phyloP scores from a whole-genome alignment of 2,888 invertebrate species.

The Neoascia interrupta region DNA sequence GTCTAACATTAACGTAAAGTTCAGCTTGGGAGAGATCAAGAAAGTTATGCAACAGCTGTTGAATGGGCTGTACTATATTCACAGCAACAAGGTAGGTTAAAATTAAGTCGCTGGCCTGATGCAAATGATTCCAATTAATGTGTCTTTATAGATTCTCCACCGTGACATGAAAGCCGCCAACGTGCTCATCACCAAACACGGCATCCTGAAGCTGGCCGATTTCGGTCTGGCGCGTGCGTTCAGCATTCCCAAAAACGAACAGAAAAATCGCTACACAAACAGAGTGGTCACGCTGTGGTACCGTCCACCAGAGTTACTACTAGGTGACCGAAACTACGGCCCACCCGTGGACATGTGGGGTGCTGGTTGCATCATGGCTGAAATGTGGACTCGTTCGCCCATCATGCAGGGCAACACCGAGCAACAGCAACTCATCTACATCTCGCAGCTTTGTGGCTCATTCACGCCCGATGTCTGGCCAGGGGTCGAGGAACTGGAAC shows the following conservation, averaged over 20 bases:
- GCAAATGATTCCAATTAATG: background rate
- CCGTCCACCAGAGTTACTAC: constrained; percentile 82
- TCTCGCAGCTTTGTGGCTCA: constrained; percentile 97
- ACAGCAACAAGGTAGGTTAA: constrained; percentile 88
- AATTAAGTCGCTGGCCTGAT: background rate
- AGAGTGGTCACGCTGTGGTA: constrained; percentile 99
- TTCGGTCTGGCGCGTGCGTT: constrained; percentile 98
- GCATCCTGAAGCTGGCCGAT: constrained; percentile 96
- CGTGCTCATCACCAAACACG: constrained; percentile 97
- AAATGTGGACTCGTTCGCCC: constrained; percentile 98
- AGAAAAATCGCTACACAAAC: constrained; percentile 96
- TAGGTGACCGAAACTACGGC: constrained; percentile 95
- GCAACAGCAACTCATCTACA: constrained; percentile 95
- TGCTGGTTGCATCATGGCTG: constrained; percentile 99
- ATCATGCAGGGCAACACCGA: constrained; percentile 98
- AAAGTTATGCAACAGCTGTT: constrained; percentile 93
- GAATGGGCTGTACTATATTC: constrained; percentile 96
- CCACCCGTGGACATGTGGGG: constrained; percentile 98
- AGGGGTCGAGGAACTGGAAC: constrained; percentile 92
- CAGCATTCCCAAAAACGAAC: constrained; percentile 91
- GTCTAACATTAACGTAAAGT: constrained; percentile 97
- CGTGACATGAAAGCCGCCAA: constrained; percentile 99
- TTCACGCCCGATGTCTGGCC: constrained; percentile 96
- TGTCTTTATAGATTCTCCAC: constrained; percentile 85
- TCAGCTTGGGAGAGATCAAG: constrained; percentile 97